A percentile compares a stretch with the other conserved stretches of the same genome.
Conservation (phyloP, 1,140 invertebrate species). For the Calosoma granatense region DNA sequence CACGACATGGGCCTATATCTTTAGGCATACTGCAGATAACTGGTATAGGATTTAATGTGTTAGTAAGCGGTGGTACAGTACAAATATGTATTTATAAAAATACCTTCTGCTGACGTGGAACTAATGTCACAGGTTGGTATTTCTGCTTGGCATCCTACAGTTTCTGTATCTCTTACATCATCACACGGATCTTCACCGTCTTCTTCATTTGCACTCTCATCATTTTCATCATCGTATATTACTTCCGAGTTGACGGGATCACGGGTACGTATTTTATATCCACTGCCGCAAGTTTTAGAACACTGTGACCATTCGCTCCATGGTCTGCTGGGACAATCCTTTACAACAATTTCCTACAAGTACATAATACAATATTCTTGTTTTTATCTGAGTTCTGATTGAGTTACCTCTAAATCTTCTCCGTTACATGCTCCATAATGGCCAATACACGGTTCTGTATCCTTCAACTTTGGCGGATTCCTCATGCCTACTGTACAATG, state of each 20-base stretch:
- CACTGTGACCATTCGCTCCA: constrained; percentile 59
- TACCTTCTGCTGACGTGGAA: constrained; percentile 44
- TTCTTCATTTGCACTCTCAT: constrained; percentile 16
- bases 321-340: constrained; percentile 22
- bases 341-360: not conserved
- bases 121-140: constrained; percentile 40
- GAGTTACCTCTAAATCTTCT: constrained; percentile 16
- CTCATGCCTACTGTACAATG: constrained; percentile 22
- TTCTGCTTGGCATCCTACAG: constrained; percentile 39
- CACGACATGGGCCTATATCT: constrained; percentile 52
- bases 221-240: constrained; percentile 18
- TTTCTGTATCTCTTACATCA: constrained; percentile 32
- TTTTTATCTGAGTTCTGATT: too few species aligned
- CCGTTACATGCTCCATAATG: constrained; percentile 18
- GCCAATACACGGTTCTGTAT: constrained; percentile 27
- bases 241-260: constrained; percentile 9
- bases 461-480: constrained; percentile 24
- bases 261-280: constrained; percentile 41
- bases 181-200: constrained; percentile 32
- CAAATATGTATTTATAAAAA: not conserved
- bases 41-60: constrained; percentile 21
- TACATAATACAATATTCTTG: constrained; percentile 9
- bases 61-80: not conserved
- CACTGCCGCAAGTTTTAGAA: constrained; percentile 51
- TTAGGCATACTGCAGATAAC: constrained; percentile 47